phyloP scores from a whole-genome alignment of 2,797 vertebrate species.

The Megaceryle alcyon region DNA sequence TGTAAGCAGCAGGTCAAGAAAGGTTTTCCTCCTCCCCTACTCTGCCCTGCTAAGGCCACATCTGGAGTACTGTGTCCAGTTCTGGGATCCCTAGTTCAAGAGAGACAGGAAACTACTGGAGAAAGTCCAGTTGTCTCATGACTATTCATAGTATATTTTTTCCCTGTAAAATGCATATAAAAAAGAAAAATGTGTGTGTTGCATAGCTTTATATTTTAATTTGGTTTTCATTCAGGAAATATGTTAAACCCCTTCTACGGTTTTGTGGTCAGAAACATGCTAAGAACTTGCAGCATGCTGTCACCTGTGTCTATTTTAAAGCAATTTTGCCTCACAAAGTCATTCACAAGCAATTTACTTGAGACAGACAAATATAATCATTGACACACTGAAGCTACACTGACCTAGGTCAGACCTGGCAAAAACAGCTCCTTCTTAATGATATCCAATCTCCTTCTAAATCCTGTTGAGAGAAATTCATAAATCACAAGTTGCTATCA shows the following conservation, averaged over 20 bases:
- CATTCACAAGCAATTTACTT: slow-evolving; percentile 49
- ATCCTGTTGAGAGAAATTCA: slow-evolving; percentile 34
- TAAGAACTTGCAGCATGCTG: background rate
- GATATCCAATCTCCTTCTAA: slow-evolving; percentile 37
- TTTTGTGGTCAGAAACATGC: background rate
- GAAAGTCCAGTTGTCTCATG: background rate
- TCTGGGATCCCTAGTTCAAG: too few species aligned
- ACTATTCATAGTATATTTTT: background rate
- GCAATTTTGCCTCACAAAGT: slow-evolving; percentile 9
- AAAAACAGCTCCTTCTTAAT: slow-evolving; percentile 48
- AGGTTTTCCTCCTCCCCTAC: too few species aligned
- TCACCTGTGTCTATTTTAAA: background rate
- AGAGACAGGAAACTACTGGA: too few species aligned
- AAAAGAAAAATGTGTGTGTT: background rate
- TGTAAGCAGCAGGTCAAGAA: too few species aligned
- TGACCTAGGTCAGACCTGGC: slow-evolving; percentile 5
- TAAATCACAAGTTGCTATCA: slow-evolving; percentile 54
- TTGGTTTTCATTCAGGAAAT: background rate
- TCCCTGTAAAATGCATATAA: background rate
- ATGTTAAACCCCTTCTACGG: background rate
- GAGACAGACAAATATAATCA: background rate
- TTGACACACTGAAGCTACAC: background rate
- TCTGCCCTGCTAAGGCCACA: too few species aligned
- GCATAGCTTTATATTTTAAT: background rate
- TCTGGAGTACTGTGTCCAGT: too few species aligned